Evolutionary conservation across 2,797 vertebrate species (phyloP).

Genomic region (Propithecus perrieri): DNA sequence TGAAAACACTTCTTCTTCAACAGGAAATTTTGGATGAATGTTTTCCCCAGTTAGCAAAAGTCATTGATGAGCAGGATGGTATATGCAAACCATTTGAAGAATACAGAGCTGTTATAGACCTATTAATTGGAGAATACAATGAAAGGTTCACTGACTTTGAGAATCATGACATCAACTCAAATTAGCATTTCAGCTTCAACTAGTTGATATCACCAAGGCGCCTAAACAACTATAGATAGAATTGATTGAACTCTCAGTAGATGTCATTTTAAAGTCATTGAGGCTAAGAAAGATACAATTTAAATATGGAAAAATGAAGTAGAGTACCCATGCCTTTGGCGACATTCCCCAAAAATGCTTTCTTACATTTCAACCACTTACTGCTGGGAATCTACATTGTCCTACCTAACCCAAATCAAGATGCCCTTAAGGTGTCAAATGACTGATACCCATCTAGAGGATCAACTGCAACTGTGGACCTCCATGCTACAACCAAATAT

Average conservation of each 20-base stretch:
- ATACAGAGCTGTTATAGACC: not conserved
- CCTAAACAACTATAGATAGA: not conserved
- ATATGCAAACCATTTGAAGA: not conserved
- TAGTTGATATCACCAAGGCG: not conserved
- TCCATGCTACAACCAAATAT: not conserved
- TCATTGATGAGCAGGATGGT: not conserved
- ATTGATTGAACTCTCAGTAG: not conserved
- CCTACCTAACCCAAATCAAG: not conserved
- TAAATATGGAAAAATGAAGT: not conserved
- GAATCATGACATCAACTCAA: not conserved
- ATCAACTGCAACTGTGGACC: not conserved
- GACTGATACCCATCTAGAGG: not conserved
- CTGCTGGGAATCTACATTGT: not conserved
- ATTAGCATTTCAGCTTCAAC: not conserved
- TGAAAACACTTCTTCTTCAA: not conserved
- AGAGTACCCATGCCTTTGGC: not conserved
- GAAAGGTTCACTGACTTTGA: not conserved
- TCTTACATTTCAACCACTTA: not conserved
- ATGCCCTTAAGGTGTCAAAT: not conserved
- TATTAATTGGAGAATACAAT: no score
- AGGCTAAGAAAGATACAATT: not conserved
- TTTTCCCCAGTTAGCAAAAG: not conserved
- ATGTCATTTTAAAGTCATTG: no score
- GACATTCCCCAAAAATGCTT: not conserved
- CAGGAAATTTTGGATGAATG: not conserved